phyloP scores from a whole-genome alignment of 2,113 vertebrate genomes.

The Lontra canadensis region DNA sequence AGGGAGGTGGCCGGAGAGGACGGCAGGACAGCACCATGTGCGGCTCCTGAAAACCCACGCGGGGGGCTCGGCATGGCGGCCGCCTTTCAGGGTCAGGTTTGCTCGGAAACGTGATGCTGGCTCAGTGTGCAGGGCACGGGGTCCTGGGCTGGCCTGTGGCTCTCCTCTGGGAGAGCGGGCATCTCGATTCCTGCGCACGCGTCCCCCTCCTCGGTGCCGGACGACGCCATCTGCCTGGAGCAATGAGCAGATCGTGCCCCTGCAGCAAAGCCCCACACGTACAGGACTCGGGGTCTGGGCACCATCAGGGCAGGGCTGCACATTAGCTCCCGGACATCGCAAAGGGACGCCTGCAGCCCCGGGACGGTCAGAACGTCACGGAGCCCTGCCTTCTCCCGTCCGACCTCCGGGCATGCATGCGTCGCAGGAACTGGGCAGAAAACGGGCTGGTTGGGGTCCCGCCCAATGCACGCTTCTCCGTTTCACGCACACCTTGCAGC shows the following conservation, averaged over 20 bases:
- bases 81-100: no score
- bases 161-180: no score
- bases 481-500: background rate
- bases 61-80: no score
- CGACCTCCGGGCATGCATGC: fast-evolving
- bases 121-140: background rate
- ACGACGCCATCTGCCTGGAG: background rate
- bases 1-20: background rate
- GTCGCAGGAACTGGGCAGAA: background rate
- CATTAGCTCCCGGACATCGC: background rate
- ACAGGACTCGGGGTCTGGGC: background rate
- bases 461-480: fast-evolving
- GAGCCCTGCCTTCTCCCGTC: background rate
- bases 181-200: background rate
- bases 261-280: background rate
- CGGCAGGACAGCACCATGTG: background rate
- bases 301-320: no score
- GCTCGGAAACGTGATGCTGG: fast-evolving
- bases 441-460: background rate
- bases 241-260: no score
- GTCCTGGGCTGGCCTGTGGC: no score
- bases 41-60: background rate
- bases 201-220: background rate
- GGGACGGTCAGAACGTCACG: background rate
- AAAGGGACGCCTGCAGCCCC: fast-evolving